These are phyloP conservation scores for Helostoma temminkii DNA, from an alignment of 2,797 vertebrate species.

Conservation along the genomic window DNA sequence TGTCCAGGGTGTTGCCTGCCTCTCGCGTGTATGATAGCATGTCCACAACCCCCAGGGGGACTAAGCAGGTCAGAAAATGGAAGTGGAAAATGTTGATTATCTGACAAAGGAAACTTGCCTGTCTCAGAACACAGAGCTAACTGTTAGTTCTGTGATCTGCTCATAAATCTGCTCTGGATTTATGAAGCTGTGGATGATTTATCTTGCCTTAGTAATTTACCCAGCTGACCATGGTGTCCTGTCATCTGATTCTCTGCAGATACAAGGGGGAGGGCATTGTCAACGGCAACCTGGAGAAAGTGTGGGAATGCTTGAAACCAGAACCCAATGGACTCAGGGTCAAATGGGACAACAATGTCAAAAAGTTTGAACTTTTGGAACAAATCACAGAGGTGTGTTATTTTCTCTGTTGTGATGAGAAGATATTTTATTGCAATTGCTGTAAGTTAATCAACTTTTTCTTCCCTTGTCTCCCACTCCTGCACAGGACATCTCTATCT, in stretches of 20 bases:
- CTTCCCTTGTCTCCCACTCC: slow-evolving; percentile 45
- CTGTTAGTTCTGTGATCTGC: no score
- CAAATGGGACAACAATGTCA: slow-evolving; percentile 94
- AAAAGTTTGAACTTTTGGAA: slow-evolving; percentile 89
- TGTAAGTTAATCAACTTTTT: no score
- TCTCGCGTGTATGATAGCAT: no score
- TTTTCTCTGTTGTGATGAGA: background rate
- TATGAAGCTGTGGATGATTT: no score
- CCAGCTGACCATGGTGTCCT: slow-evolving; percentile 7
- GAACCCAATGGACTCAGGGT: slow-evolving; percentile 87
- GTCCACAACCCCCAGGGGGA: no score
- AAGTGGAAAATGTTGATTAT: no score
- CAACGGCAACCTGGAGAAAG: slow-evolving; percentile 77
- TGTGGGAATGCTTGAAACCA: slow-evolving; percentile 93
- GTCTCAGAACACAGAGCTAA: no score
- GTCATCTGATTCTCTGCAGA: slow-evolving; percentile 71
- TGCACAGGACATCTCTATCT: slow-evolving; percentile 86
- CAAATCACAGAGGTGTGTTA: slow-evolving; percentile 86
- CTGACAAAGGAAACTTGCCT: no score
- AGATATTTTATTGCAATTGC: background rate
- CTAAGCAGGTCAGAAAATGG: no score
- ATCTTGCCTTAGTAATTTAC: background rate
- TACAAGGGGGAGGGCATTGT: slow-evolving; percentile 91
- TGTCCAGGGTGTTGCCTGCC: no score
- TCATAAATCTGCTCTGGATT: no score